Evolutionary conservation across 2,888 invertebrate species (phyloP).

Genomic region (Uropetala carovei): DNA sequence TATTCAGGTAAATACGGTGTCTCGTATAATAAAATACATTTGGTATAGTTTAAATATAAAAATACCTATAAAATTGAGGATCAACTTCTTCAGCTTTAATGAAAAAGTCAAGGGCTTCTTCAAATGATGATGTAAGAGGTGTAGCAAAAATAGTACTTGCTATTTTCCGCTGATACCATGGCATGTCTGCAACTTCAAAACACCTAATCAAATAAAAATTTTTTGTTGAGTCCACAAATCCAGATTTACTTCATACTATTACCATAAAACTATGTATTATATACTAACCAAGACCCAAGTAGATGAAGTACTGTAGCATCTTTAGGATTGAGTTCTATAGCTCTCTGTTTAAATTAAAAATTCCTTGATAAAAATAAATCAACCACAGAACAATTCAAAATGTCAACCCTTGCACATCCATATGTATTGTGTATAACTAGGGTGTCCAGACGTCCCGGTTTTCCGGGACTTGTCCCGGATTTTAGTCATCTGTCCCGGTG

Average conservation of each 20-base stretch:
- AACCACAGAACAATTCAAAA: too few relatives aligned
- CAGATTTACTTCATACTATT: neutral
- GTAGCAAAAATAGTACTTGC: constrained; percentile 85
- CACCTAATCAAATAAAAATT: constrained; percentile 76
- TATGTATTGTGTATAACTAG: too few relatives aligned
- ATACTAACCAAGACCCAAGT: constrained; percentile 85
- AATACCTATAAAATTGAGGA: constrained; percentile 84
- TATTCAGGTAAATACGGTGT: too few relatives aligned
- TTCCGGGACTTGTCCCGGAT: too few relatives aligned
- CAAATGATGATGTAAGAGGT: constrained; percentile 87
- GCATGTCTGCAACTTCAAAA: constrained; percentile 87
- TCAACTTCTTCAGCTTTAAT: constrained; percentile 85
- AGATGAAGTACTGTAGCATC: constrained; percentile 91
- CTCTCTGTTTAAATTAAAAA: constrained; percentile 77
- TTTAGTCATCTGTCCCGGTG: too few relatives aligned
- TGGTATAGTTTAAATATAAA: neutral
- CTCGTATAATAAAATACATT: too few relatives aligned
- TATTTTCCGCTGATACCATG: constrained; percentile 89
- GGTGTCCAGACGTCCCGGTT: too few relatives aligned
- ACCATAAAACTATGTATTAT: constrained; percentile 65
- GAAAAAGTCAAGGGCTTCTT: constrained; percentile 91
- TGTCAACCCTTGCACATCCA: too few relatives aligned
- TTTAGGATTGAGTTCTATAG: constrained; percentile 86
- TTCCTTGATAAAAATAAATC: neutral
- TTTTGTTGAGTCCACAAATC: neutral